A percentile compares a stretch with the other conserved stretches of the same genome.
Conservation (phyloP, 1,140 invertebrate species). For the Eurosta solidaginis region DNA sequence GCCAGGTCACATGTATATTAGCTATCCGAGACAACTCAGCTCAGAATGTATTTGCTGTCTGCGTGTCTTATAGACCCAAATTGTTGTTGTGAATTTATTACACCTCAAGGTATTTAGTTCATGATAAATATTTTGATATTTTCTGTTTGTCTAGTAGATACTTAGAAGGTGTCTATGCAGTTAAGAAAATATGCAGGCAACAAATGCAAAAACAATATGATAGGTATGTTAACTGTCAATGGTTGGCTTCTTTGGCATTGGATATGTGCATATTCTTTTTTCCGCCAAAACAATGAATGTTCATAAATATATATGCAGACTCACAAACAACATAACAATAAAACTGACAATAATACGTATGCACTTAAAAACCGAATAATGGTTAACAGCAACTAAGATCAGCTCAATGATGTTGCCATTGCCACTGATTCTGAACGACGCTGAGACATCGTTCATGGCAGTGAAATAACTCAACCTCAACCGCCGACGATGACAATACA, state of each 20-base stretch:
- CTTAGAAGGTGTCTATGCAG: neutral
- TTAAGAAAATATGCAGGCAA: neutral
- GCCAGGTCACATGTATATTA: no score
- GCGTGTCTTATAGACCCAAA: neutral
- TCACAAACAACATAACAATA: neutral
- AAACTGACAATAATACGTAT: neutral
- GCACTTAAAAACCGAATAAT: neutral
- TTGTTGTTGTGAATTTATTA: neutral
- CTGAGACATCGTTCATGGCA: constrained; percentile 3
- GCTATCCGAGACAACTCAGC: neutral
- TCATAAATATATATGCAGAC: no score
- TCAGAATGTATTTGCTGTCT: neutral
- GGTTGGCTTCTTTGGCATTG: neutral
- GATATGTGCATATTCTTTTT: neutral
- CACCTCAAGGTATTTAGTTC: constrained; percentile 3
- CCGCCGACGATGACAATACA: neutral
- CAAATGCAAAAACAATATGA: neutral
- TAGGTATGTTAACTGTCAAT: neutral
- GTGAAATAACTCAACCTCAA: neutral
- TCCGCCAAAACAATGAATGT: neutral
- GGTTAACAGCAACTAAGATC: neutral
- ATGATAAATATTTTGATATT: neutral
- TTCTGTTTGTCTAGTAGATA: neutral
- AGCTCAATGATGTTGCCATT: neutral
- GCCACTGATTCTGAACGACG: neutral